Evolutionary conservation across 2,888 invertebrate genomes (phyloP).

Genomic region (Stenodera caucasica): DNA sequence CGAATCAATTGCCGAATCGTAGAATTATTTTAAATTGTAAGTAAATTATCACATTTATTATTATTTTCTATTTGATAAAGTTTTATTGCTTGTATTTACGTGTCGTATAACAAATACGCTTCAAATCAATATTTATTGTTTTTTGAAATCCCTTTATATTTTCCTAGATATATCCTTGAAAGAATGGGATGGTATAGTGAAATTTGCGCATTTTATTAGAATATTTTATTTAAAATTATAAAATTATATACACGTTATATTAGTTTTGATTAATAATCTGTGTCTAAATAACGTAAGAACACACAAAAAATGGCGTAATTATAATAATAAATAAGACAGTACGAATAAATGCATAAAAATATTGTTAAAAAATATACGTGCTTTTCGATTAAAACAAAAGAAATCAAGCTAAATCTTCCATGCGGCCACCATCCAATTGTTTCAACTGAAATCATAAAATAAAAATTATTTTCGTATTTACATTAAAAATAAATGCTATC

Average conservation of each 20-base stretch:
- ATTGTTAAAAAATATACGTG: conserved; percentile 1
- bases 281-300: conserved; percentile 5
- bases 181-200: not conserved
- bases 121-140: no score
- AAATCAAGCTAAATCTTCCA: conserved; percentile 33
- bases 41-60: no score
- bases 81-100: no score
- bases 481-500: no score
- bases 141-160: no score
- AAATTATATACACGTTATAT: conserved; percentile 5
- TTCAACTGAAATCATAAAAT: conserved; percentile 34
- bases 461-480: conserved; percentile 8
- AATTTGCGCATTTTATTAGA: not conserved
- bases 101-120: no score
- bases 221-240: conserved; percentile 5
- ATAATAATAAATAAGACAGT: not conserved
- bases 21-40: not conserved
- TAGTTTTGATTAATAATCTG: not conserved
- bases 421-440: conserved; percentile 35
- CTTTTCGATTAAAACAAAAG: not conserved
- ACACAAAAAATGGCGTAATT: not conserved
- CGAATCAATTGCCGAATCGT: not conserved
- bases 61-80: no score
- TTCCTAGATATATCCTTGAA: no score
- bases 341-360: not conserved